phyloP scores from a whole-genome alignment of 2,797 vertebrate genomes.

The Squalus acanthias region DNA sequence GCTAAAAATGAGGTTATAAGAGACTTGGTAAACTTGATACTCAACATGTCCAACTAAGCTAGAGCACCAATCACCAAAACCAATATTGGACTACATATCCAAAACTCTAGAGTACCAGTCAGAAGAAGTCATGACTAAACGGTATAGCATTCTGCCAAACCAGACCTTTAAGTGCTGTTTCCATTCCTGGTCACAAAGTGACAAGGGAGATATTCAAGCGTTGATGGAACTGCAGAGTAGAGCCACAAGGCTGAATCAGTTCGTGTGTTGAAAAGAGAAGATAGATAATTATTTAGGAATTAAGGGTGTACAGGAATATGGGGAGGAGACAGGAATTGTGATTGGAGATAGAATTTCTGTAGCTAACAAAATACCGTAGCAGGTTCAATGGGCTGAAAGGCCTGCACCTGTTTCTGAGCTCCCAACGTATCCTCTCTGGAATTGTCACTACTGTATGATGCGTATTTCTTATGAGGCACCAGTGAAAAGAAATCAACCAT shows the following conservation, averaged over 20 bases:
- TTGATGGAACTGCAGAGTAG: background rate
- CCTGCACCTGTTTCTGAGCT: background rate
- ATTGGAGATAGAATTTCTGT: background rate
- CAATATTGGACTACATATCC: background rate
- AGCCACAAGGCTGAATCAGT: background rate
- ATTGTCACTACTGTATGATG: background rate
- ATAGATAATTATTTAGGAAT: background rate
- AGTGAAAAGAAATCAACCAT: background rate
- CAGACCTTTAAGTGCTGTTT: background rate
- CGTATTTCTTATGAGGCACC: background rate
- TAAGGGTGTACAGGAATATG: background rate
- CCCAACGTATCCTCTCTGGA: background rate
- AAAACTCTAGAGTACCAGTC: background rate
- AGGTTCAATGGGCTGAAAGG: background rate
- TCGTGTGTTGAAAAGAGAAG: background rate
- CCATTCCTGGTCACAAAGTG: background rate
- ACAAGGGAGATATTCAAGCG: background rate
- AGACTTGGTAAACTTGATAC: background rate
- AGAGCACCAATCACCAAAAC: background rate
- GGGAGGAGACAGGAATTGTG: background rate
- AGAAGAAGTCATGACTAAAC: background rate
- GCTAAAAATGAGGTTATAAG: background rate
- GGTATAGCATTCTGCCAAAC: background rate
- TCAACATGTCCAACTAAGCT: background rate
- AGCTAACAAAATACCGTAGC: background rate